A percentile compares a stretch with the other conserved stretches of the same genome.
Evolutionary conservation across 2,888 invertebrate genomes (phyloP).

Genomic region (Sthenelais limicola): DNA sequence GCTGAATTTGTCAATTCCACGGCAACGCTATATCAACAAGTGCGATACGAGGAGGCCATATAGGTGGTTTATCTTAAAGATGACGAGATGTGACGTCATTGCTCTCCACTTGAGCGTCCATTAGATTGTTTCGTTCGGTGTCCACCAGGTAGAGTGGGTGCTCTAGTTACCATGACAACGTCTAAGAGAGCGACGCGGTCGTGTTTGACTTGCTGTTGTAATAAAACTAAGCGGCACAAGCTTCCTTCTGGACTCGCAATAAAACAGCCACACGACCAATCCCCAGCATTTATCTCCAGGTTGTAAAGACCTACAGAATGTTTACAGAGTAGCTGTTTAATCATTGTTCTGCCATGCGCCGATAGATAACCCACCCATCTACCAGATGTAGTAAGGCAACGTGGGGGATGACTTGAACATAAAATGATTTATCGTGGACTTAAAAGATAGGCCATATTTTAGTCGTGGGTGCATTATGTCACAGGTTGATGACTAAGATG

Average conservation of each 20-base stretch:
- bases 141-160: background rate
- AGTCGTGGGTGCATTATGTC: no score
- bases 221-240: background rate
- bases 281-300: slow-evolving; percentile 6
- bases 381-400: no score
- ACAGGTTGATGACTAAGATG: no score
- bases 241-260: background rate
- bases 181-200: background rate
- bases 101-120: slow-evolving; percentile 3
- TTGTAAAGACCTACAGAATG: slow-evolving; percentile 3
- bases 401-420: background rate
- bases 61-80: background rate
- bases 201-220: slow-evolving; percentile 26
- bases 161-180: background rate
- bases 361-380: slow-evolving; percentile 5
- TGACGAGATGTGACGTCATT: slow-evolving; percentile 21
- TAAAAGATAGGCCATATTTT: no score
- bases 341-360: slow-evolving; percentile 7
- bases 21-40: no score
- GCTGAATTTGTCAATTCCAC: no score
- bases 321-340: slow-evolving; percentile 16
- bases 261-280: slow-evolving; percentile 5
- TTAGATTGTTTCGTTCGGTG: background rate
- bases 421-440: slow-evolving; percentile 14
- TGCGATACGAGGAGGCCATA: background rate